Evolutionary conservation across 2,888 invertebrate genomes (phyloP), one percentile per base, ranked within the genome.

Genomic region (Choreutis nemorana): DNA sequence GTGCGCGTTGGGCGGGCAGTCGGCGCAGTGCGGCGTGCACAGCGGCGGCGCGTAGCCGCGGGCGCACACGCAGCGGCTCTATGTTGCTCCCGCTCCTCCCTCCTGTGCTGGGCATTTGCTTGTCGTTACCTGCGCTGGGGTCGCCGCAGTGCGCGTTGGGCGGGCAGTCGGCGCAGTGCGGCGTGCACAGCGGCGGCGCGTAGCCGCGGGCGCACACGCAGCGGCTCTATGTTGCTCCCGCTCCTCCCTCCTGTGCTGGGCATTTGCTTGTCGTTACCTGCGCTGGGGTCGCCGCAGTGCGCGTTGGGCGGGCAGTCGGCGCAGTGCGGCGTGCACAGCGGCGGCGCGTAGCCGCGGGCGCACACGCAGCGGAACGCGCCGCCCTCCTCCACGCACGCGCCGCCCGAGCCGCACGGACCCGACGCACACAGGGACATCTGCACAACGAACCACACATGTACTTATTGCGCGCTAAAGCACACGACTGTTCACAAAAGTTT

Each of bases 1-100:
- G 62, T 89, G 84, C 83, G 83, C 79, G 48, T 88, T 18, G 13
- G 23, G 16, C 26, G 16, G 8, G 23, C 20, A 9, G n/a, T 9
- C n/a, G n/a, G n/a, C n/a, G n/a, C 55, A 43, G 63, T 42, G 51
- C 44, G 35, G 51, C 48, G n/a, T n/a, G 50, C 79, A 78, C 32
- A 65, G 59, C 34, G 77, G 75, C 35, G 72, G 75, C 39, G 46
- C 51, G 44, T 54, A 83, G 52, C 66, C 84, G 36, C 81, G 83
- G 9, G 75, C 79, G 58, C 94, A 94, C 55, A 90, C 83, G 66
- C 94, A 94, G 35, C 83, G 71, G 67, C n/a, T n/a, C n/a, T n/a
- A n/a, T n/a, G n/a, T n/a, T n/a, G n/a, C n/a, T n/a, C n/a, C n/a
- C n/a, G n/a, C n/a, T n/a, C n/a, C n/a, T n/a, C n/a, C n/a, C n/a